Evolutionary conservation across 2,888 invertebrate genomes (phyloP), one percentile per base, ranked within the genome.

Genomic region (Tupiocoris notatus): DNA sequence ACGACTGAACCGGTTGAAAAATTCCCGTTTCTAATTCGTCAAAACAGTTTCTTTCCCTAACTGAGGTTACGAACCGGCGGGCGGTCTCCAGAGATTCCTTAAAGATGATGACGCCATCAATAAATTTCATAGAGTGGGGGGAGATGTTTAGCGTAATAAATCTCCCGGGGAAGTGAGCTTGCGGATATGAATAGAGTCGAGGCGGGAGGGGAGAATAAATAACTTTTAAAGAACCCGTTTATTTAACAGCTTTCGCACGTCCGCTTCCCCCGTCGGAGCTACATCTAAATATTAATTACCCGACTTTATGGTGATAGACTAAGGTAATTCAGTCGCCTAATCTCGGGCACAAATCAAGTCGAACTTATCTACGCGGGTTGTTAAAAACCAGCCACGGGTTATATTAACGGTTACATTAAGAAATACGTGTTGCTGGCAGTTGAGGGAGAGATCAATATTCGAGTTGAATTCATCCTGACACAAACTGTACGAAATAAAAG

Each of bases 221-320:
- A 67, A 57, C 22, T 56, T 67, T 67, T 67, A 39, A 67, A 56
- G 54, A 67, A 57, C 39, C 67, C 67, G 67, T 67, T 67, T 39
- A 39, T 39, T 39, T 39, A 39, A 39, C 39, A 39, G 39, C 54
- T 56, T 67, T n/a, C 67, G 9, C 21, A 24, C 21, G 22, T 67
- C n/a, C n/a, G 7, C 21, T 56, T 21, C 57, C 57, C 67, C 56
- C 57, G 1, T 56, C 56, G 18, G 2, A 12, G 54, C 67, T 18
- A 22, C 67, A 67, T 67, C 67, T 67, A 67, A 67, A 67, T 67
- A 67, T 67, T 67, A 67, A 67, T 67, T 67, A 67, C 67, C 57
- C 17, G 56, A 20, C 67, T 67, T 67, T 56, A 67, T 67, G 56
- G 67, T 67, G 67, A 67, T 67, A 67, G 67, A 67, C 67, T 67